Evolutionary conservation across 2,797 vertebrate species (phyloP).

Genomic region (Acrossocheilus fasciatus): DNA sequence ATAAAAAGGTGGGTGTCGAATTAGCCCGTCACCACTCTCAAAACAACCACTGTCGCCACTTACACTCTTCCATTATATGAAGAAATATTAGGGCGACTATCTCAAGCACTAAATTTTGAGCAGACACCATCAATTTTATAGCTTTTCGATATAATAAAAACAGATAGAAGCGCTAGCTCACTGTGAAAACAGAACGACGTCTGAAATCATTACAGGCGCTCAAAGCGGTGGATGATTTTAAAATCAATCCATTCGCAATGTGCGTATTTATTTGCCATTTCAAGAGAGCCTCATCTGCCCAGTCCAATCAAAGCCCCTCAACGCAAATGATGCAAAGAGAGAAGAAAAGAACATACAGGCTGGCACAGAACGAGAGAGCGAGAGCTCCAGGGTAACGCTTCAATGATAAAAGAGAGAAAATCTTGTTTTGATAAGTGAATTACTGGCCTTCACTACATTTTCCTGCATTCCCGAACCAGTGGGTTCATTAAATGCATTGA

Average conservation of each 20-base stretch:
- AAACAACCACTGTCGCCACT: constrained; percentile 49
- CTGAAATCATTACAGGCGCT: constrained; percentile 30
- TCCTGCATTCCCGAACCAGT: constrained; percentile 46
- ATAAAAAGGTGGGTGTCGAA: constrained; percentile 79
- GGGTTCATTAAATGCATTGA: constrained; percentile 74
- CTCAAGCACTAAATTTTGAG: constrained; percentile 60
- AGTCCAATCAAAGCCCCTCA: constrained; percentile 37
- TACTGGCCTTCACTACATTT: constrained; percentile 57
- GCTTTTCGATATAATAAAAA: constrained; percentile 58
- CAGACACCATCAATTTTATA: constrained; percentile 58
- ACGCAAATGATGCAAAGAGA: constrained; percentile 40
- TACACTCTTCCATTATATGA: constrained; percentile 51
- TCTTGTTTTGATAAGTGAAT: constrained; percentile 62
- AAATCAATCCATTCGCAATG: constrained; percentile 39
- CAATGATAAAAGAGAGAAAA: constrained; percentile 50
- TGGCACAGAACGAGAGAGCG: not conserved
- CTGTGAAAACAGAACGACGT: constrained; percentile 35
- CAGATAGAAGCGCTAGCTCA: constrained; percentile 27
- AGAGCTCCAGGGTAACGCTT: constrained; percentile 37
- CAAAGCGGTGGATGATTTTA: constrained; percentile 42
- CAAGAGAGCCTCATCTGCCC: constrained; percentile 39
- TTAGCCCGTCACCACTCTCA: constrained; percentile 49
- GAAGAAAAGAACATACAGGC: constrained; percentile 9
- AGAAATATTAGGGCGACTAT: constrained; percentile 49
- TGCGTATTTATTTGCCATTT: constrained; percentile 48